phyloP scores from a whole-genome alignment of 2,113 vertebrate species.

The Aldabrachelys gigantea region DNA sequence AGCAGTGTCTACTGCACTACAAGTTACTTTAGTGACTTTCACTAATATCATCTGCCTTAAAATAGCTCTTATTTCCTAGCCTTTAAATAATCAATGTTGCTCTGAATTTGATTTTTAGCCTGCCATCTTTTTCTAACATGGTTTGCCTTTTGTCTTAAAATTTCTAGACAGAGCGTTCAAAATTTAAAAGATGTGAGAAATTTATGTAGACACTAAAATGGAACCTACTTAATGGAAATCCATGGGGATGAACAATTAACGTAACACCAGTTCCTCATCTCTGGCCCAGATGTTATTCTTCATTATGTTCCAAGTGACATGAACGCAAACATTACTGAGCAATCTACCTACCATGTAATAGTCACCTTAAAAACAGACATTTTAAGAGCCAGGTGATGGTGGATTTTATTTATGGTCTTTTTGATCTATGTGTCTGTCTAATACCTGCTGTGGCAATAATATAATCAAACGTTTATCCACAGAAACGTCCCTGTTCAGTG shows the following conservation, averaged over 20 bases:
- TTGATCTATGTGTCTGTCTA: background rate
- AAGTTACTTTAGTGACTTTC: background rate
- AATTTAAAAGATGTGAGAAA: background rate
- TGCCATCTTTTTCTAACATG: background rate
- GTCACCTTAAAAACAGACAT: background rate
- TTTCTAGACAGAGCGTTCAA: background rate
- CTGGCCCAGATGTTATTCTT: slow-evolving; percentile 37
- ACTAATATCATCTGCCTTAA: background rate
- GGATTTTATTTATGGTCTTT: background rate
- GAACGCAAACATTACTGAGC: background rate
- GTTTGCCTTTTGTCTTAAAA: slow-evolving; percentile 36
- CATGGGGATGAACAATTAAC: slow-evolving; percentile 30
- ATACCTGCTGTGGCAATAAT: background rate
- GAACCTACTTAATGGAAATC: slow-evolving; percentile 42
- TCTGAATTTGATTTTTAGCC: background rate
- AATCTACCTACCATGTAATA: slow-evolving; percentile 4
- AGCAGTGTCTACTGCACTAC: background rate
- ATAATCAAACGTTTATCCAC: background rate
- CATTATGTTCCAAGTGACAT: slow-evolving; percentile 6
- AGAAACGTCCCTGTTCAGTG: background rate
- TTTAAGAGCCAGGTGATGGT: background rate
- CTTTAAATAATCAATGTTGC: background rate
- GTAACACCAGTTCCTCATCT: slow-evolving; percentile 25
- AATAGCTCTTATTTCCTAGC: slow-evolving; percentile 7
- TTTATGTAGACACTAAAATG: slow-evolving; percentile 1